Conservation (phyloP, 2,797 vertebrate genomes). For the Anniella stebbinsi region DNA sequence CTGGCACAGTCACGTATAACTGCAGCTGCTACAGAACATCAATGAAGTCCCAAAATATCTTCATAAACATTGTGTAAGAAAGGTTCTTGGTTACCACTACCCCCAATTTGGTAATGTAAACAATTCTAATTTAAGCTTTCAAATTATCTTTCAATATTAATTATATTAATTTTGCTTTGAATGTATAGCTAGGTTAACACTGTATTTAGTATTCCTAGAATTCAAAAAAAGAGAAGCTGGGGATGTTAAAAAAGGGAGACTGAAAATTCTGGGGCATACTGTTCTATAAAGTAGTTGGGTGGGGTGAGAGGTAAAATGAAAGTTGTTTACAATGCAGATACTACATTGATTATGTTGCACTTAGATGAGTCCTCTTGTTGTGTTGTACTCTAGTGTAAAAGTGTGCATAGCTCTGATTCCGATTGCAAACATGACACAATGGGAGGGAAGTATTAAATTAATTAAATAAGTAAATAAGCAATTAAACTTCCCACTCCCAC, state of each 20-base stretch:
- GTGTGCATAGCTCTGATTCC: too few relatives aligned
- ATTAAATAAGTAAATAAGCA: too few relatives aligned
- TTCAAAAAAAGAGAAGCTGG: not conserved
- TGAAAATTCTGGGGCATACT: too few relatives aligned
- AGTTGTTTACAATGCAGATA: constrained; percentile 28
- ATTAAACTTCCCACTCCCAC: too few relatives aligned
- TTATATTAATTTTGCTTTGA: not conserved
- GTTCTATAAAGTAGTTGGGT: not conserved
- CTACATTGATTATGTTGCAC: too few relatives aligned
- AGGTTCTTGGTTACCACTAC: constrained; percentile 16
- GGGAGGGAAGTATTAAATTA: too few relatives aligned
- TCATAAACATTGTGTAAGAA: constrained; percentile 28
- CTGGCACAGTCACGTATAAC: constrained; percentile 17
- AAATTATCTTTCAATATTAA: constrained; percentile 11
- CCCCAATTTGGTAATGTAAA: constrained; percentile 5
- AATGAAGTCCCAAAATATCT: not conserved
- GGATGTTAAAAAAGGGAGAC: not conserved
- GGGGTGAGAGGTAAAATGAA: not conserved
- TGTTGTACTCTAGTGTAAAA: too few relatives aligned
- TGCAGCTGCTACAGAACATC: not conserved
- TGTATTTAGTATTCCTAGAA: not conserved
- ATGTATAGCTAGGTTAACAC: not conserved
- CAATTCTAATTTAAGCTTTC: constrained; percentile 31
- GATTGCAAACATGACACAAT: too few relatives aligned
- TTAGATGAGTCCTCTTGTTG: too few relatives aligned